Evolutionary conservation across 2,888 invertebrate genomes (phyloP).

Genomic region (Ashinkailepas kermadecensis): DNA sequence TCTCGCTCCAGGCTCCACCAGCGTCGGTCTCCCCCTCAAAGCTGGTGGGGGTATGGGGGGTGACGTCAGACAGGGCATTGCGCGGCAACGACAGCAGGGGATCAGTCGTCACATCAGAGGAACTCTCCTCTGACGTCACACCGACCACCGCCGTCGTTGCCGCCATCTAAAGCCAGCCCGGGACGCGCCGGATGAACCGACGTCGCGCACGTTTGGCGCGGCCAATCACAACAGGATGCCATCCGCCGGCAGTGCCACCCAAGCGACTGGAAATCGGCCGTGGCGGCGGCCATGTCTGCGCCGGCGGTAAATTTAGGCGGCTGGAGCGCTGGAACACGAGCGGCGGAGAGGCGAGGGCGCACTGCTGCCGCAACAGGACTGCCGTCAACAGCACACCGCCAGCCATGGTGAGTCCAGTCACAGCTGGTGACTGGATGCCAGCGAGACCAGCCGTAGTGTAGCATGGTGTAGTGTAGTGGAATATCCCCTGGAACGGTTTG

Average conservation of each 20-base stretch:
- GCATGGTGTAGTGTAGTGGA: too few relatives aligned
- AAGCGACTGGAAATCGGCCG: not conserved
- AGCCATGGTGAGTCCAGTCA: not conserved
- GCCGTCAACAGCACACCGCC: not conserved
- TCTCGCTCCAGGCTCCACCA: too few relatives aligned
- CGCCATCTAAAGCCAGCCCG: too few relatives aligned
- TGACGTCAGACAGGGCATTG: too few relatives aligned
- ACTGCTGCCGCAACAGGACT: not conserved
- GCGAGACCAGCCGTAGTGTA: not conserved
- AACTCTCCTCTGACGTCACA: too few relatives aligned
- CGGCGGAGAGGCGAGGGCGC: not conserved
- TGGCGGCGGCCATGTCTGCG: not conserved
- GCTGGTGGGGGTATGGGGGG: too few relatives aligned
- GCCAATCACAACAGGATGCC: not conserved
- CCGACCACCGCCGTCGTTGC: too few relatives aligned
- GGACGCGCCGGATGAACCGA: too few relatives aligned
- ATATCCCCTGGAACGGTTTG: too few relatives aligned
- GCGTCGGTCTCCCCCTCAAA: too few relatives aligned
- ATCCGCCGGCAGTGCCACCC: not conserved
- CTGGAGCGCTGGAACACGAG: not conserved
- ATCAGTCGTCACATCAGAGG: too few relatives aligned
- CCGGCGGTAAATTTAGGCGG: not conserved
- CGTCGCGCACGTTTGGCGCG: not conserved
- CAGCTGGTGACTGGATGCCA: not conserved
- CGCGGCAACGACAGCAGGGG: too few relatives aligned